Percentiles rank a stretch among this genome's conserved stretches.
These are phyloP conservation scores for Microcaecilia unicolor DNA, from an alignment of 2,797 vertebrate genomes.

Conservation along the genomic window DNA sequence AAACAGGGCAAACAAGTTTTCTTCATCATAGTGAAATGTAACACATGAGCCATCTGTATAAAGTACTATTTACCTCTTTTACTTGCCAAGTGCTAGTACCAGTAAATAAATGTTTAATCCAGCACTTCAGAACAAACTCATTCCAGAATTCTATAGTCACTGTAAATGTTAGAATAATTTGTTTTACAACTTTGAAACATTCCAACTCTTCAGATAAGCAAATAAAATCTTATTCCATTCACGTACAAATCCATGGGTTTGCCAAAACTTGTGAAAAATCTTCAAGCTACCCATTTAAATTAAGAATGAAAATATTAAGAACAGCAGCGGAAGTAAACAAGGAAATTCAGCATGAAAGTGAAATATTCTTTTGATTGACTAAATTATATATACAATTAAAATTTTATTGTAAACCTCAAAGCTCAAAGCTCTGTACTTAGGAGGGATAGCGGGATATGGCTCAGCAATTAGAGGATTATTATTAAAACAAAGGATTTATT, in stretches of 20 bases:
- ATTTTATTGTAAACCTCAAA: slow-evolving; percentile 4
- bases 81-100: slow-evolving; percentile 24
- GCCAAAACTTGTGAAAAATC: slow-evolving; percentile 20
- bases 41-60: slow-evolving; percentile 26
- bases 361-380: slow-evolving; percentile 1
- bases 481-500: slow-evolving; percentile 10
- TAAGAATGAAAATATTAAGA: slow-evolving; percentile 3
- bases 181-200: too few relatives aligned
- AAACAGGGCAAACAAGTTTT: slow-evolving; percentile 24
- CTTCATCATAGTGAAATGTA: slow-evolving; percentile 25
- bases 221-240: too few relatives aligned
- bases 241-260: too few relatives aligned
- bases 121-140: slow-evolving; percentile 32
- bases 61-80: slow-evolving; percentile 40
- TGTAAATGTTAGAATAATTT: slow-evolving; percentile 26
- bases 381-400: slow-evolving; percentile 1
- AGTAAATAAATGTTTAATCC: slow-evolving; percentile 37
- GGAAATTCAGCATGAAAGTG: not conserved
- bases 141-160: slow-evolving; percentile 37
- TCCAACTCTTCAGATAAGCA: too few relatives aligned
- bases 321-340: slow-evolving; percentile 8
- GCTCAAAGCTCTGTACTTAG: not conserved
- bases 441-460: not conserved
- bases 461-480: not conserved
- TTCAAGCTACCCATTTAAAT: slow-evolving; percentile 15